These are phyloP conservation scores for Bombus sylvicola DNA, from an alignment of 1,140 invertebrate genomes.

Conservation along the genomic window DNA sequence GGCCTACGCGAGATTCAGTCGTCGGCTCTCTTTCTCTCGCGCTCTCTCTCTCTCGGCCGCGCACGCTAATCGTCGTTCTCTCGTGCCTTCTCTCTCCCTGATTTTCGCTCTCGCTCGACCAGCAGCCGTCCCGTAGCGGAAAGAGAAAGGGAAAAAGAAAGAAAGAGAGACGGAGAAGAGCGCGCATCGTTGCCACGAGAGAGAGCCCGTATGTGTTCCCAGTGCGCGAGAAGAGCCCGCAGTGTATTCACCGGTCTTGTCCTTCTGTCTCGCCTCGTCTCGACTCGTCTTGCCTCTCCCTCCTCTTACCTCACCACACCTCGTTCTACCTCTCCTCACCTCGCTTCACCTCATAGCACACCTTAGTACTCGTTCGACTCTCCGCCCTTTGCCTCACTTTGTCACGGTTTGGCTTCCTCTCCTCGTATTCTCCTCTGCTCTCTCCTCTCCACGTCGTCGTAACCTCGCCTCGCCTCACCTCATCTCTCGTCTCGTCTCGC, in stretches of 20 bases:
- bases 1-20: constrained; percentile 77
- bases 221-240: constrained; percentile 73
- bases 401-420: neutral
- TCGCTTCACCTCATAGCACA: neutral
- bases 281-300: constrained; percentile 2
- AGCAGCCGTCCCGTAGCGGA: constrained; percentile 25
- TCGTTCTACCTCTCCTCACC: neutral
- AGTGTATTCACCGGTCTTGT: constrained; percentile 68
- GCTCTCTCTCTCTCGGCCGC: constrained; percentile 21
- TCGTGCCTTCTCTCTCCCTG: constrained; percentile 7
- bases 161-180: constrained; percentile 14
- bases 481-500: neutral
- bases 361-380: neutral
- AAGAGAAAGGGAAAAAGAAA: constrained; percentile 10
- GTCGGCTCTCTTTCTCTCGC: constrained; percentile 59
- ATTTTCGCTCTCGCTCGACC: constrained; percentile 52
- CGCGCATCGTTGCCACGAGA: constrained; percentile 52
- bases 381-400: neutral
- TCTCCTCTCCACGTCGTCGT: neutral
- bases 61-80: neutral
- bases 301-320: constrained; percentile 11
- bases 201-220: constrained; percentile 54
- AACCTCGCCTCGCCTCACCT: neutral
- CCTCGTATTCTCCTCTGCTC: neutral
- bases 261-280: constrained; percentile 39